Base-by-base conservation (phyloP, 2,797 vertebrate genomes). In the Cirrhinus molitorella region DNA sequence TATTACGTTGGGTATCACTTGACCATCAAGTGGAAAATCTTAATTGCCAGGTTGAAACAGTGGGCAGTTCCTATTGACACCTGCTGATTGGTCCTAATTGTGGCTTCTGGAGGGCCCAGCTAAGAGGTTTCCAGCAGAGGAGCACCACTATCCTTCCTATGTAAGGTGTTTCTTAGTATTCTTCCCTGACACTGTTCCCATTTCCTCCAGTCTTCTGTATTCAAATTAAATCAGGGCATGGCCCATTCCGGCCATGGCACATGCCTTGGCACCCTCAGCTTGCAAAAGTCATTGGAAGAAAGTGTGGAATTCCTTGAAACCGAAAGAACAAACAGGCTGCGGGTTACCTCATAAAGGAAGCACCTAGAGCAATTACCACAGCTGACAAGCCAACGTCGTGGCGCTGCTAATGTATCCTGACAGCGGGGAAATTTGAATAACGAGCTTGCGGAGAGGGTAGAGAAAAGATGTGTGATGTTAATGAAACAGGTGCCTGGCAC, bases 381-480 rank as follows among this genome's bases (percentile, higher is more conserved):
- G 93, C 93, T 94, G 94, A 95, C 95, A 94, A 92, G 89, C 93
- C 93, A 94, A 92, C 93, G 91, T 92, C 88, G 92, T 89, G 68
- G 85, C 89, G 67, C 79, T 28, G 91, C 94, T 95, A 95, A 96
- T 95, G 93, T 91, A 90, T 93, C 92, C 93, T 93, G 95, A 95
- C 94, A 94, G 94, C 92, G 90, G 94, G 92, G 92, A 94, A 92
- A 95, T 95, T 94, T 95, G 92, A 95, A 94, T 95, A 96, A 95
- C 91, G 91, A 95, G 93, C 92, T 92, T 91, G 90, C 74, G 80
- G 83, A 49, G 63, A 43, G 66, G 55, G 77, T 87, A 61, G 88
- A 85, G 88, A 89, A 89, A 92, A 93, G 89, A 93, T 91, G 93
- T 81, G 72, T 89, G 91, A 88, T 79, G 87, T 91, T 95, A 94